Base-by-base conservation (phyloP, 2,888 invertebrate species). In the Leptinotarsa rubiginosa region DNA sequence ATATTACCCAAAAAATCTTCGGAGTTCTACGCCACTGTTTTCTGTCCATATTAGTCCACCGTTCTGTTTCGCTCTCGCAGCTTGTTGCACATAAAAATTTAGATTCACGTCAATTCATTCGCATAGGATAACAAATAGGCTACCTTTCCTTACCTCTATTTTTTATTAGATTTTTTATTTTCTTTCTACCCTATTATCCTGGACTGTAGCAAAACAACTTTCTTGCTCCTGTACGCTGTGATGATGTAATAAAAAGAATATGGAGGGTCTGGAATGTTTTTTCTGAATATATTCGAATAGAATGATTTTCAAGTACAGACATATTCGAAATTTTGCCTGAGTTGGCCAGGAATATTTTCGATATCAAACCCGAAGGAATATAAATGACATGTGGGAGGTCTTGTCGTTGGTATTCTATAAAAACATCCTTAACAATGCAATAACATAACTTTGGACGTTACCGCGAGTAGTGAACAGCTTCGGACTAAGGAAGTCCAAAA, bases 261-360 rank as follows among this genome's bases (percentile, higher is more conserved):
- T 67, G 67, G 47, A 65, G 64, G 75, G 72, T 65, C 66, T 59
- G 75, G 75, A 72, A 72, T 72, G 75, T 75, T 72, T 67, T 74
- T 75, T 72, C 72, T 67, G 75, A 75, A 73, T 75, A 75, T 67
- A 73, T 75, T 75, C 70, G 72, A 75, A 75, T 75, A 52, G 67
- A 70, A 75, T 74, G 71, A 64, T 71, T 64, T 68, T 71, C 71
- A 52, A 62, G 71, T 71, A 68, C 70, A 52, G 67, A 65, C 74
- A 64, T 70, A 74, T 74, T 70, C 22, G 62, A 74, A 74, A 62
- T 74, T 74, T 52, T 54, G 70, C 65, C 41, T 25, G 18, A 20
- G n/a, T 64, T 15, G 41, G 41, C 41, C 10, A n/a, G 50, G 47
- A 50, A 62, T 62, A 62, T 62, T 31, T 62, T 41, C n/a, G 41